Conservation (phyloP, 2,888 invertebrate species). For the Sesia bembeciformis region DNA sequence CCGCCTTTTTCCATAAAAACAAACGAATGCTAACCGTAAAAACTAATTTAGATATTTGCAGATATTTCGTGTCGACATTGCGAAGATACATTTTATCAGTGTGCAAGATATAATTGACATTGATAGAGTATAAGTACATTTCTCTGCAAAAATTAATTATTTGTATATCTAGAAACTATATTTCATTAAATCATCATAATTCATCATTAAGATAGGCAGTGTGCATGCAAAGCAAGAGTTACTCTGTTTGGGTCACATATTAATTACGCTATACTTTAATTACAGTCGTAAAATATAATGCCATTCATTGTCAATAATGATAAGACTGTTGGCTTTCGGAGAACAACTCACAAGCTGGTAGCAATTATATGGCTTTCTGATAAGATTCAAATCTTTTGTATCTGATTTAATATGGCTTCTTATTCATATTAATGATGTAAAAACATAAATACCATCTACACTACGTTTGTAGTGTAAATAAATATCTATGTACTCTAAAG, state of each 20-base stretch:
- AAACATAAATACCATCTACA: background rate
- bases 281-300: slow-evolving; percentile 18
- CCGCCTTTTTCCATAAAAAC: too few relatives aligned
- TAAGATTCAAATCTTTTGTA: slow-evolving; percentile 28
- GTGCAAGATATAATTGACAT: too few relatives aligned
- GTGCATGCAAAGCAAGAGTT: slow-evolving; percentile 2
- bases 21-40: too few relatives aligned
- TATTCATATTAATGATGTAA: background rate
- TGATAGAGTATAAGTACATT: too few relatives aligned
- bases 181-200: slow-evolving; percentile 4
- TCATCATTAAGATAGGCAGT: slow-evolving; percentile 3
- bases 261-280: slow-evolving; percentile 1
- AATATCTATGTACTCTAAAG: too few relatives aligned
- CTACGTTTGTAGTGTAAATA: too few relatives aligned
- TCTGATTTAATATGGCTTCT: slow-evolving; percentile 9
- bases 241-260: background rate
- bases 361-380: slow-evolving; percentile 23
- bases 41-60: too few relatives aligned
- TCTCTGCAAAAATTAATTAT: too few relatives aligned
- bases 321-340: slow-evolving; percentile 18
- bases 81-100: too few relatives aligned
- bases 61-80: too few relatives aligned
- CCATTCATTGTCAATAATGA: slow-evolving; percentile 27
- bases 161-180: too few relatives aligned
- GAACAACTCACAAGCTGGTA: slow-evolving; percentile 21